phyloP scores from a whole-genome alignment of 2,888 invertebrate species.

The Scrobipalpa atriplicella region DNA sequence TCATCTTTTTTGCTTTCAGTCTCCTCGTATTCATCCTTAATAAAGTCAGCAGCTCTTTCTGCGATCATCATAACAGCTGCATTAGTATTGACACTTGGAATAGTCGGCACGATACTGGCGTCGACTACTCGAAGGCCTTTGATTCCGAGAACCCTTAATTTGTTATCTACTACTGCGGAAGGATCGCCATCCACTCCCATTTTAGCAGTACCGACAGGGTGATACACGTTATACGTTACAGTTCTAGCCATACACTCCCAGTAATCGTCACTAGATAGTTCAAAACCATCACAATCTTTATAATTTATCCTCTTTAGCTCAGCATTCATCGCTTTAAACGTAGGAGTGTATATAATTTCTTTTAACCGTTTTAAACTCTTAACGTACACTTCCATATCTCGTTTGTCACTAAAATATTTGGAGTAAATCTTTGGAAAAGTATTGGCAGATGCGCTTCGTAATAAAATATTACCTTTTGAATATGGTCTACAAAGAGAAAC shows the following conservation, averaged over 20 bases:
- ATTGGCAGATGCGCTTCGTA: conserved; percentile 55
- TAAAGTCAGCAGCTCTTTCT: conserved; percentile 71
- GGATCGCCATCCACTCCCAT: conserved; percentile 63
- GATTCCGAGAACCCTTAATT: conserved; percentile 59
- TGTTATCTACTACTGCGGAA: conserved; percentile 61
- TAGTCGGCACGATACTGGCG: conserved; percentile 74
- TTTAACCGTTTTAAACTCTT: conserved; percentile 58
- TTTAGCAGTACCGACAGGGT: conserved; percentile 72
- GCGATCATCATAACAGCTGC: conserved; percentile 76
- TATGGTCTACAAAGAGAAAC: conserved; percentile 67
- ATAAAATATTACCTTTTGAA: conserved; percentile 62
- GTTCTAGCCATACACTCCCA: conserved; percentile 75
- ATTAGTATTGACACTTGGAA: conserved; percentile 71
- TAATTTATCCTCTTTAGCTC: conserved; percentile 61
- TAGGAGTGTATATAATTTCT: conserved; percentile 61
- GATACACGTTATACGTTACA: conserved; percentile 70
- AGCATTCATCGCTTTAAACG: conserved; percentile 58
- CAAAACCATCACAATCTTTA: conserved; percentile 59
- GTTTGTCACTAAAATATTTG: conserved; percentile 66
- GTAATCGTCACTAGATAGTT: conserved; percentile 61
- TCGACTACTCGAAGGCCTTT: conserved; percentile 64
- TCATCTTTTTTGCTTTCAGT: conserved; percentile 52
- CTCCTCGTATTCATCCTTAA: conserved; percentile 57
- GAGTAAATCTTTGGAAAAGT: conserved; percentile 68
- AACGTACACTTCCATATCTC: conserved; percentile 64